Percentiles rank a stretch among this genome's conserved stretches.
These are phyloP conservation scores for Drosophila paucipuncta DNA, from an alignment of 2,888 invertebrate genomes.

Conservation along the genomic window DNA sequence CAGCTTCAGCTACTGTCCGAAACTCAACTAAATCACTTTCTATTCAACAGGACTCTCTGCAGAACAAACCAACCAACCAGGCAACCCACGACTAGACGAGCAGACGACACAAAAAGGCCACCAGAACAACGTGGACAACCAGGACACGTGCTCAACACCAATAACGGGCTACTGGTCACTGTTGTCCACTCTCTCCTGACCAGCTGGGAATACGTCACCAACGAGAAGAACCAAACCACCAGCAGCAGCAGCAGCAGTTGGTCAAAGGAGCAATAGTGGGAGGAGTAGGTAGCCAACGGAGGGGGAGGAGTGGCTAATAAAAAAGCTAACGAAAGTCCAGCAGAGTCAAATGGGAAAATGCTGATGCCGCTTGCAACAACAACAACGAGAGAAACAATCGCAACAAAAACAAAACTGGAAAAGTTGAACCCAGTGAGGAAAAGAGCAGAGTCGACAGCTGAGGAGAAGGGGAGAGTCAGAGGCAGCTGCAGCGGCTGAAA, in stretches of 20 bases:
- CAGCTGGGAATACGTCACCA: slow-evolving; percentile 28
- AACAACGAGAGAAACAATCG: slow-evolving; percentile 41
- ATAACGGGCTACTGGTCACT: slow-evolving; percentile 18
- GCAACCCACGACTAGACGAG: slow-evolving; percentile 21
- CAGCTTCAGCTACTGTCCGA: slow-evolving; percentile 33
- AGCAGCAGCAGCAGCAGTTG: slow-evolving; percentile 28
- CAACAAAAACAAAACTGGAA: slow-evolving; percentile 67
- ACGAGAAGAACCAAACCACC: slow-evolving; percentile 37
- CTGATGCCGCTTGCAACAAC: slow-evolving; percentile 55
- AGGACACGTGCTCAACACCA: slow-evolving; percentile 54
- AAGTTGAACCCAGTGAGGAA: slow-evolving; percentile 51
- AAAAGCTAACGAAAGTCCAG: slow-evolving; percentile 57
- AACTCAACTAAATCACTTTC: slow-evolving; percentile 76
- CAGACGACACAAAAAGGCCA: slow-evolving; percentile 40
- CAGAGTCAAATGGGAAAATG: slow-evolving; percentile 59
- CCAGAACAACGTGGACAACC: slow-evolving; percentile 28
- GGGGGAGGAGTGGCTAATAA: slow-evolving; percentile 54
- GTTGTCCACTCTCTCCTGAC: slow-evolving; percentile 21
- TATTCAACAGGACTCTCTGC: slow-evolving; percentile 65
- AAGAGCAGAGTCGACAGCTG: slow-evolving; percentile 7
- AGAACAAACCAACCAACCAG: slow-evolving; percentile 19
- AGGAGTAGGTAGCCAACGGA: not conserved
- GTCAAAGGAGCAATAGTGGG: slow-evolving; percentile 4
- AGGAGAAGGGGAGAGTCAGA: slow-evolving; percentile 18
- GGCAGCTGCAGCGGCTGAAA: slow-evolving; percentile 47